Percentiles rank a stretch among this genome's conserved stretches.
Conservation (phyloP, 2,888 invertebrate species). For the Epistrophe grossulariae region DNA sequence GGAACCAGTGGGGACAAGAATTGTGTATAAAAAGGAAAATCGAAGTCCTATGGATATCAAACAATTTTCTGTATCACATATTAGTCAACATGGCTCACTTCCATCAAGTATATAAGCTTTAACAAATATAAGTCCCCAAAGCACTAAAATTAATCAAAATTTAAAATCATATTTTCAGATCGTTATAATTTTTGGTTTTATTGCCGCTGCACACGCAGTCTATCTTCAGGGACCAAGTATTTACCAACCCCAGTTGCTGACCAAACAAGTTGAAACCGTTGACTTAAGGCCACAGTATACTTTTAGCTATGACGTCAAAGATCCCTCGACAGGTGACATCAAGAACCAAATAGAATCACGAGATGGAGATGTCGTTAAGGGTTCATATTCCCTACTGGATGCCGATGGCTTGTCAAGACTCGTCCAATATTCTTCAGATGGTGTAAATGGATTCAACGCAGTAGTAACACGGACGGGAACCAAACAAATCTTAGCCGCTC, state of each 20-base stretch:
- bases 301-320: conserved; percentile 44
- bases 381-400: conserved; percentile 74
- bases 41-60: conserved; percentile 4
- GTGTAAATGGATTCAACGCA: conserved; percentile 62
- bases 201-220: conserved; percentile 2
- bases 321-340: conserved; percentile 39
- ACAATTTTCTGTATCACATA: not conserved
- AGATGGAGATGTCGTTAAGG: conserved; percentile 60
- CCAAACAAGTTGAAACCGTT: conserved; percentile 24
- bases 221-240: conserved; percentile 7
- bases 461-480: conserved; percentile 47
- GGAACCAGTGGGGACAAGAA: not conserved
- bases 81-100: conserved; percentile 23
- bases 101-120: not conserved
- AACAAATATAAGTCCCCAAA: no score
- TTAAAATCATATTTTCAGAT: not conserved
- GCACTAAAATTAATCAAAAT: not conserved
- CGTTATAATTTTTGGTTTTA: not conserved
- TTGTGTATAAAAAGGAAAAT: conserved; percentile 18
- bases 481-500: conserved; percentile 42
- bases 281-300: conserved; percentile 43
- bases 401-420: conserved; percentile 75
- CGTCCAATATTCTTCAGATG: conserved; percentile 37
- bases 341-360: conserved; percentile 43
- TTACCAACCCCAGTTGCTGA: conserved; percentile 23